A percentile compares a stretch with the other conserved stretches of the same genome.
Conservation (phyloP, 2,888 invertebrate species). For the Bedellia somnulentella region DNA sequence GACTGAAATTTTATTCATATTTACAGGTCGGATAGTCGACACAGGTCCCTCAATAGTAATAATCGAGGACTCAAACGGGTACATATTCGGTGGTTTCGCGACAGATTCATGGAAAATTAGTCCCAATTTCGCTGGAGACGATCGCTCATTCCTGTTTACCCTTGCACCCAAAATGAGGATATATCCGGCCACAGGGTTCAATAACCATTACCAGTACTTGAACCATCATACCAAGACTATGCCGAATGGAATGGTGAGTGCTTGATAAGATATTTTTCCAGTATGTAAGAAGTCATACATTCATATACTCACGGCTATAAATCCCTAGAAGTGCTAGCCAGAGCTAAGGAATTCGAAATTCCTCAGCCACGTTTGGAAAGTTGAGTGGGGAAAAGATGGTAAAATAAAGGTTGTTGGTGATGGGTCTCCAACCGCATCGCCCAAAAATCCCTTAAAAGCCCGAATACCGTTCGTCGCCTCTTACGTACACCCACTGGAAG, state of each 20-base stretch:
- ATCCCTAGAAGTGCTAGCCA: no score
- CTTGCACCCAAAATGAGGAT: constrained; percentile 78
- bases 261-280: background rate
- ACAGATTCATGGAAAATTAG: constrained; percentile 74
- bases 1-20: no score
- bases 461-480: no score
- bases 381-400: no score
- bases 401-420: no score
- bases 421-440: no score
- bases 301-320: no score
- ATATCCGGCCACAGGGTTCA: constrained; percentile 79
- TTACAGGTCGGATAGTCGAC: constrained; percentile 69
- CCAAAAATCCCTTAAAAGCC: no score
- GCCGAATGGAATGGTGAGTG: constrained; percentile 85
- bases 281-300: no score
- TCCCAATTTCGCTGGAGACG: constrained; percentile 76
- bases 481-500: no score
- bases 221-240: constrained; percentile 90
- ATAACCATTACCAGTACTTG: constrained; percentile 90
- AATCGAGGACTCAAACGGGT: constrained; percentile 77
- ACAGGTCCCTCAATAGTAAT: constrained; percentile 83
- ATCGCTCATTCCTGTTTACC: constrained; percentile 82
- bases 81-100: constrained; percentile 90
- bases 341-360: no score
- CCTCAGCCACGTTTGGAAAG: no score